Conservation (phyloP, 2,888 invertebrate genomes). For the Scaptomyza caliginosa region DNA sequence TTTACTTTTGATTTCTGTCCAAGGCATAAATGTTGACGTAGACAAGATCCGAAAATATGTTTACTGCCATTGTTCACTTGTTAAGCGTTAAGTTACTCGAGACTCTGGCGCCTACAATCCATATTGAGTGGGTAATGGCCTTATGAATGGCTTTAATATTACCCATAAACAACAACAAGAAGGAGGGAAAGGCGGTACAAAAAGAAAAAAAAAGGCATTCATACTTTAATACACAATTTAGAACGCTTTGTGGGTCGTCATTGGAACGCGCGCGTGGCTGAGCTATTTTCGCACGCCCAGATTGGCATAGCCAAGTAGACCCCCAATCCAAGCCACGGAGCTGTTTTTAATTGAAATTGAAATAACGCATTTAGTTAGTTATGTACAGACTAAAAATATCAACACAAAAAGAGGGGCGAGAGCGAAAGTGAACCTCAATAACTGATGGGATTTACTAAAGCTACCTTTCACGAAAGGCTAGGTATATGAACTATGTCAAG, state of each 20-base stretch:
- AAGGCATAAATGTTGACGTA: conserved; percentile 29
- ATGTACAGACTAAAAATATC: conserved; percentile 68
- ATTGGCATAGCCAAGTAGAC: conserved; percentile 13
- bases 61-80: conserved; percentile 61
- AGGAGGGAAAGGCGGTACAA: no score
- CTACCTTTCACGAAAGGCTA: neutral
- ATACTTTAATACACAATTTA: conserved; percentile 62
- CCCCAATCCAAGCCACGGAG: neutral
- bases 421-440: conserved; percentile 8
- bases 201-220: conserved; percentile 40
- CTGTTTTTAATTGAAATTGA: conserved; percentile 70
- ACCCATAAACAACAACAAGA: conserved; percentile 9
- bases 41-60: neutral
- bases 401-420: neutral
- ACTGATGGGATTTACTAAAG: conserved; percentile 9
- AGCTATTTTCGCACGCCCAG: conserved; percentile 67
- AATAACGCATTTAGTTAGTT: conserved; percentile 70
- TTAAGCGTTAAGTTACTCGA: conserved; percentile 39
- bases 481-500: no score
- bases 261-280: conserved; percentile 49
- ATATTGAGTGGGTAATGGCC: conserved; percentile 38
- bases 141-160: conserved; percentile 62
- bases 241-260: conserved; percentile 47
- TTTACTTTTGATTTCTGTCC: conserved; percentile 5
- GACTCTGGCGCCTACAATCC: conserved; percentile 58